phyloP scores from a whole-genome alignment of 2,797 vertebrate species.

The Pantherophis vulpinus region DNA sequence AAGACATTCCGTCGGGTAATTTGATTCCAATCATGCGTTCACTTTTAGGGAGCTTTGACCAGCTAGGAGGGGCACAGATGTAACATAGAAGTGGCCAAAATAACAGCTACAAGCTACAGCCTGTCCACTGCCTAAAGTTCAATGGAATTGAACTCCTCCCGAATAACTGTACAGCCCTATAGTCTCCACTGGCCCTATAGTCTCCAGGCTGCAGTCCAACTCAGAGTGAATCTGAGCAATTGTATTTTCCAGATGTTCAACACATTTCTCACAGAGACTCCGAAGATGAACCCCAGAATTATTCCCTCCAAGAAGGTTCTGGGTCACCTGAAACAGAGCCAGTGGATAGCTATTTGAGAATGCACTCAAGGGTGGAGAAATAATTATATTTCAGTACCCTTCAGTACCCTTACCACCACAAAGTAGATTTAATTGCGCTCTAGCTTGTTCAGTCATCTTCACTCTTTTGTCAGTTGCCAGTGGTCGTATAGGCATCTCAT shows the following conservation, averaged over 20 bases:
- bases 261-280: background rate
- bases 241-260: background rate
- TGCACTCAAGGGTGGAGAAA: background rate
- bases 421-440: background rate
- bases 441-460: background rate
- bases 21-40: background rate
- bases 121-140: background rate
- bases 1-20: background rate
- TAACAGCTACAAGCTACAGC: background rate
- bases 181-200: background rate
- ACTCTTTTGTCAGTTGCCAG: too few species aligned
- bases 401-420: background rate
- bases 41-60: background rate
- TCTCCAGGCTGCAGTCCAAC: background rate
- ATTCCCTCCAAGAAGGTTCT: background rate
- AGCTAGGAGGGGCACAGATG: background rate
- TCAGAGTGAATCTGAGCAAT: background rate
- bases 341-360: background rate
- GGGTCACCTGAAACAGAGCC: background rate
- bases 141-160: background rate
- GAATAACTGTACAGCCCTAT: background rate
- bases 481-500: background rate
- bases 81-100: background rate
- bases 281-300: background rate
- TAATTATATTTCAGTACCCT: background rate